Percentiles rank a stretch among this genome's conserved stretches.
Conservation (phyloP, 1,140 invertebrate species). For the Rhopalosiphum padi region DNA sequence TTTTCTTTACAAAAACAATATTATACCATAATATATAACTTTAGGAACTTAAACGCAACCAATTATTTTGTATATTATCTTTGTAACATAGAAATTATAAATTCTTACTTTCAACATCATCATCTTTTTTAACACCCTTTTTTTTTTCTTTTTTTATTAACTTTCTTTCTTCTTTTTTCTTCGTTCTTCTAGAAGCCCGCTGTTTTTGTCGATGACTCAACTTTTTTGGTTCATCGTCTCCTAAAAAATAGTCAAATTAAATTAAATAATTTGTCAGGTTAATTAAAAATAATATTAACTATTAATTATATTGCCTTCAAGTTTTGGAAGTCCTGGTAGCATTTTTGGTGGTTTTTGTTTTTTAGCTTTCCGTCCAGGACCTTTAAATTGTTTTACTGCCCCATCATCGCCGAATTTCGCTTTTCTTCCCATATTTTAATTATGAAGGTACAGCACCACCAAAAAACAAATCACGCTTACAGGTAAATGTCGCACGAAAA, state of each 20-base stretch:
- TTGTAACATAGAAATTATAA: not conserved
- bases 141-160: conserved; percentile 62
- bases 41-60: not conserved
- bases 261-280: not conserved
- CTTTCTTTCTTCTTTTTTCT: conserved; percentile 65
- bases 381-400: conserved; percentile 72
- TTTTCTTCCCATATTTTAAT: conserved; percentile 80
- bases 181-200: conserved; percentile 69
- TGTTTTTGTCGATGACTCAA: conserved; percentile 75
- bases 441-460: conserved; percentile 48
- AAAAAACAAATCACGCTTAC: not conserved
- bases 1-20: not conserved
- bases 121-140: conserved; percentile 62
- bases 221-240: conserved; percentile 66
- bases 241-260: conserved; percentile 59
- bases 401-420: conserved; percentile 76
- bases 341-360: conserved; percentile 83
- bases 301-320: conserved; percentile 64
- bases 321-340: conserved; percentile 66
- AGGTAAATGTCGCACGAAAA: not conserved
- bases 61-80: not conserved
- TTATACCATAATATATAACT: not conserved
- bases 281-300: conserved; percentile 44
- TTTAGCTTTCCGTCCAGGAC: conserved; percentile 82
- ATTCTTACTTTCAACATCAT: conserved; percentile 59